phyloP scores from a whole-genome alignment of 64 coral and sea anemone species.

The Montipora sp. region DNA sequence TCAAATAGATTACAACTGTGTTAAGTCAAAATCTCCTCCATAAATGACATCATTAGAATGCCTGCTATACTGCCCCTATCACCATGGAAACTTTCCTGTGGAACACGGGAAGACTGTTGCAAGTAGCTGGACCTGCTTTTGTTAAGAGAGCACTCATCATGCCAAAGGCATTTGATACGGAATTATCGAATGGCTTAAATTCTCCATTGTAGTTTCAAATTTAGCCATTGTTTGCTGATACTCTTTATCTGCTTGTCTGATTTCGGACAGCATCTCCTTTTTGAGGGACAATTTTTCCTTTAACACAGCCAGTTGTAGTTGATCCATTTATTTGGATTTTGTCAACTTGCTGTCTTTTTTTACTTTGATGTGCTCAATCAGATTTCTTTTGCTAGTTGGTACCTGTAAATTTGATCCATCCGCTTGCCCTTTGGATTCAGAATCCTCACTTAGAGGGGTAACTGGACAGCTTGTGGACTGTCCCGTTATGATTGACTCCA shows the following conservation, averaged over 20 bases:
- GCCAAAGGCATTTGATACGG: constrained; percentile 2
- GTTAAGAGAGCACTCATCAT: constrained; percentile 9
- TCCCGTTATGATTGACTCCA: no score
- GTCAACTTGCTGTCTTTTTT: background rate
- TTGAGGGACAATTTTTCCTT: background rate
- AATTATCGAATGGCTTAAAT: background rate
- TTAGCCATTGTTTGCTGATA: background rate
- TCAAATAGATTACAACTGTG: no score
- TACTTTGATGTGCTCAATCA: background rate
- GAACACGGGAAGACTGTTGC: background rate
- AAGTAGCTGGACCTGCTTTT: background rate
- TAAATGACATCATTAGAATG: no score
- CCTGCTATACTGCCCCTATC: background rate
- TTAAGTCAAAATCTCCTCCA: no score
- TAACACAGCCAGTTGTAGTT: background rate
- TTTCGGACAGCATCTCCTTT: background rate
- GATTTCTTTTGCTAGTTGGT: background rate
- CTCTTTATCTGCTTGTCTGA: constrained; percentile 3
- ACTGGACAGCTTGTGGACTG: no score
- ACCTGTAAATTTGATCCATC: background rate
- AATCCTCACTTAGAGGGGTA: background rate
- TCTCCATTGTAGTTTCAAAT: background rate
- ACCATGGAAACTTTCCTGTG: background rate
- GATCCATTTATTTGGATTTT: background rate
- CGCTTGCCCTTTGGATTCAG: background rate